Base-by-base conservation (phyloP, 2,888 invertebrate species). In the Diadromus collaris region DNA sequence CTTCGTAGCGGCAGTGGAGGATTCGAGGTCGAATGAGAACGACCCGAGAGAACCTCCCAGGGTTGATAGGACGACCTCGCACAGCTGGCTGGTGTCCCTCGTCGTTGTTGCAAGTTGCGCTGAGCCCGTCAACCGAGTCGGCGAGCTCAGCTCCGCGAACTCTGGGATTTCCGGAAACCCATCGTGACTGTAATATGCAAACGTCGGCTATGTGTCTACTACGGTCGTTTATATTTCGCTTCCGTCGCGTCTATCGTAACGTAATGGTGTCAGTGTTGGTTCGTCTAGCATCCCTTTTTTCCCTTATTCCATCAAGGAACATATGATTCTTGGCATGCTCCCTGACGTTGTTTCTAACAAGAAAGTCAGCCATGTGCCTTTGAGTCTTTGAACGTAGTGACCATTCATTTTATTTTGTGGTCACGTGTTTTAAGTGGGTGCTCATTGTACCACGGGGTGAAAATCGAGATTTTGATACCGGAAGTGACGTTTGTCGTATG, bases 21-120 rank as follows among this genome's bases (percentile, higher is more conserved):
- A 72, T 77, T 77, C 46, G 78, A 73, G 78, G 78, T 78, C 73
- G 68, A 73, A 78, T 78, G 73, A 69, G 68, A 78, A 78, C 73
- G 78, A 78, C 78, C 73, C 72, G 60, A 54, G 60, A 54, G 71
- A 69, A 63, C 61, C 69, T 75, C 69, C 69, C 41, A 44, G 48
- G 46, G 61, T 68, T 78, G 56, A 78, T 78, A 78, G 68, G 64
- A 73, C 41, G 78, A 73, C 72, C 73, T 56, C 63, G 29, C 56
- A 56, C 24, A 16, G 56, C 27, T 46, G 29, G 63, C 73, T 48
- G 56, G 34, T 72, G 61, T 67, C 73, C 44, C 44, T 63, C 73
- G 68, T 61, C 73, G 73, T 73, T 61, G 73, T 77, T 72, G 41
- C 65, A 72, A 54, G 63, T 51, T 54, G 48, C 70, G 38, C 61